phyloP scores from a whole-genome alignment of 2,113 vertebrate genomes.

The Muscicapa adusta region DNA sequence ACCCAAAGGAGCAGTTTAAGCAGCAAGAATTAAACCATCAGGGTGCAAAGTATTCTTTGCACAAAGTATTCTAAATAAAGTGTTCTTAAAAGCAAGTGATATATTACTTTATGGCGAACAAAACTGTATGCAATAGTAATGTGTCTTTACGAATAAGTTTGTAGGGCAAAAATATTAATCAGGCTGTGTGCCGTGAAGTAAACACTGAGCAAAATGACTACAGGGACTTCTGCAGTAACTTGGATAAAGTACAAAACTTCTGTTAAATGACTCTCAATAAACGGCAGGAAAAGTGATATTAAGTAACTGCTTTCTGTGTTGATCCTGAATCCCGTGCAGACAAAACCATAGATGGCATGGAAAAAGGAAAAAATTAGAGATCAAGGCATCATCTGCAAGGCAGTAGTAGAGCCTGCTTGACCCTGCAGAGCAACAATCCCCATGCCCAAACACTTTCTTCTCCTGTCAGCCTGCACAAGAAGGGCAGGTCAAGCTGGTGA shows the following conservation, averaged over 20 bases:
- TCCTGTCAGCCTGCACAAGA: not conserved
- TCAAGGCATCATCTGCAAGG: not conserved
- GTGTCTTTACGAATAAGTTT: not conserved
- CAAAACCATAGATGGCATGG: no score
- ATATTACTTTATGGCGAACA: not conserved
- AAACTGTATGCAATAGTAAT: not conserved
- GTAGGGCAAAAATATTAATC: not conserved
- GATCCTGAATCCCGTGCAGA: rapidly evolving
- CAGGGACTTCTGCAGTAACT: not conserved
- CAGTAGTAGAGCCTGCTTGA: not conserved
- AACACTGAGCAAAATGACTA: not conserved
- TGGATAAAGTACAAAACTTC: not conserved
- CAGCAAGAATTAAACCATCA: not conserved
- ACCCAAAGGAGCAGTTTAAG: not conserved
- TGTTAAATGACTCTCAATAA: not conserved
- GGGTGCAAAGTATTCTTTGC: not conserved
- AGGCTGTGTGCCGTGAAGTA: not conserved
- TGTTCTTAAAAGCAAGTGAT: not conserved
- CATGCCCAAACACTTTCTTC: not conserved
- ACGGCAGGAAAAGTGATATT: not conserved
- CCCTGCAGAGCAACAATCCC: not conserved
- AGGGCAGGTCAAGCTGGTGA: not conserved
- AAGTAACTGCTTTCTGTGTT: not conserved
- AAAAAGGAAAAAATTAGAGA: no score
- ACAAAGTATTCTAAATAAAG: not conserved